Evolutionary conservation across 1,140 invertebrate genomes (phyloP).

Genomic region (Drosophila kohkoa): DNA sequence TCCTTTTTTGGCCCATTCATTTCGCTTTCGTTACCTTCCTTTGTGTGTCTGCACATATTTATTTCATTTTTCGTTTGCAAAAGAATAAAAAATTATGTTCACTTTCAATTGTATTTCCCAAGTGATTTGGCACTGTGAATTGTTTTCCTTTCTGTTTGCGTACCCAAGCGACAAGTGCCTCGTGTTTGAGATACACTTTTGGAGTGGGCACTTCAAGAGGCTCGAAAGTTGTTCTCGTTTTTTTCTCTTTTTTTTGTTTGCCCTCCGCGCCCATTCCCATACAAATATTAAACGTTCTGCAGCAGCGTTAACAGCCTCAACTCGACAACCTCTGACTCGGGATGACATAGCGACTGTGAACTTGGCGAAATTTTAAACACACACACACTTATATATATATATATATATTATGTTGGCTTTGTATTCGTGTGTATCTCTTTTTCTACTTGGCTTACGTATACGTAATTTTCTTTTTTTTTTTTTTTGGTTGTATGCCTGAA

Average conservation of each 20-base stretch:
- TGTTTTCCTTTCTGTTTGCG: conserved; percentile 23
- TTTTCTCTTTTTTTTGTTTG: background rate
- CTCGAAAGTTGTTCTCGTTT: conserved; percentile 1
- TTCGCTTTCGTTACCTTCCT: background rate
- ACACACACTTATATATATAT: too few species aligned
- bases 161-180: conserved; percentile 23
- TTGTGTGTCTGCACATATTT: background rate
- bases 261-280: background rate
- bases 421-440: background rate
- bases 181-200: background rate
- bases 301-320: conserved; percentile 7
- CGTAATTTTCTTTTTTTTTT: conserved; percentile 10
- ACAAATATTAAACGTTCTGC: conserved; percentile 17
- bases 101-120: conserved; percentile 24
- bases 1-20: conserved; percentile 1
- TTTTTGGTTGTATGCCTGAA: background rate
- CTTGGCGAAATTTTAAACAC: conserved; percentile 1
- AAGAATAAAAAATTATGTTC: conserved; percentile 6
- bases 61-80: conserved; percentile 15
- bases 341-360: background rate
- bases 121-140: conserved; percentile 18
- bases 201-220: conserved; percentile 19
- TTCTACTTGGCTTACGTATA: conserved; percentile 9
- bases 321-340: background rate
- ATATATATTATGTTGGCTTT: conserved; percentile 7